These are phyloP conservation scores for Drosophila dunni DNA, from an alignment of 1,140 invertebrate species.

Conservation along the genomic window DNA sequence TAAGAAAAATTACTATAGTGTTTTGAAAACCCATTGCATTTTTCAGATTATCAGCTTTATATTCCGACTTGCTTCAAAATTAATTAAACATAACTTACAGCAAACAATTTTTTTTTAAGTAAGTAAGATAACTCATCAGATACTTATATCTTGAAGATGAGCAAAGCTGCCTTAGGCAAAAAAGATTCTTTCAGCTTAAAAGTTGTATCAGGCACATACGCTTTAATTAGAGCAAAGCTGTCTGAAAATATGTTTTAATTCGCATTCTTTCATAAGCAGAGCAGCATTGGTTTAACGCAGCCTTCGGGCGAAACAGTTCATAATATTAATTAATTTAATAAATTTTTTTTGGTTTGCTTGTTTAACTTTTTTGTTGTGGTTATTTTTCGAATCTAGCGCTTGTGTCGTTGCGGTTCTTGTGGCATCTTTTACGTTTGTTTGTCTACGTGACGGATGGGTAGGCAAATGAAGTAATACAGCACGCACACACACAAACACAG, in stretches of 20 bases:
- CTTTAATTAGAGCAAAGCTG: neutral
- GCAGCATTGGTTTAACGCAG: neutral
- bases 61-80: no score
- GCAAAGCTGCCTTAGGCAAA: no score
- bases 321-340: slow-evolving; percentile 25
- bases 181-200: neutral
- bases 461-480: slow-evolving; percentile 63
- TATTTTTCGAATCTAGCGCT: slow-evolving; percentile 6
- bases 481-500: slow-evolving; percentile 5
- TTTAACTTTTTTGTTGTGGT: slow-evolving; percentile 9
- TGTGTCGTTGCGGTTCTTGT: slow-evolving; percentile 29
- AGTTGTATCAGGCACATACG: neutral
- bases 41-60: no score
- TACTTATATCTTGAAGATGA: no score
- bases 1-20: no score
- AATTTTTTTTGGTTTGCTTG: slow-evolving; percentile 16
- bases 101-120: no score
- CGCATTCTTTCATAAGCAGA: no score
- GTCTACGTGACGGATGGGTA: slow-evolving; percentile 44
- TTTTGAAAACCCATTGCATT: no score
- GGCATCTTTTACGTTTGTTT: slow-evolving; percentile 28
- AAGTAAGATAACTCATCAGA: no score
- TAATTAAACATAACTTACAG: no score
- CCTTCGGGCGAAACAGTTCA: neutral
- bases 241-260: no score